Evolutionary conservation across 1,140 invertebrate species (phyloP).

Genomic region (Drosophila mauritiana): DNA sequence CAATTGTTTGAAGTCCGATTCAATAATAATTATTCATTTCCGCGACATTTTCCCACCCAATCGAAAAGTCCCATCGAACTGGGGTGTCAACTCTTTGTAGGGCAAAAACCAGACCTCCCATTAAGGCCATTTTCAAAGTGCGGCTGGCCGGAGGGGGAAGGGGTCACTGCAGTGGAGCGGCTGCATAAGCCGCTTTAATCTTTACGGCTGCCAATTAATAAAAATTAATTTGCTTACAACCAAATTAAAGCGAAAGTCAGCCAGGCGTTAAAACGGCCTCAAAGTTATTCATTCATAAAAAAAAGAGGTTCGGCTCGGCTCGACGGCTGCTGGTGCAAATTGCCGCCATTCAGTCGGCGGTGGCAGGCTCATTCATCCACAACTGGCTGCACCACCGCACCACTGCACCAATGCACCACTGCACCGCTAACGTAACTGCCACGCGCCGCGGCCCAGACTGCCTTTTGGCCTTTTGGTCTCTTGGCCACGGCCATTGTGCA

Average conservation of each 20-base stretch:
- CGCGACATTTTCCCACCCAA: conserved; percentile 37
- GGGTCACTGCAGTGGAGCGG: conserved; percentile 23
- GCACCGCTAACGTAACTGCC: conserved; percentile 57
- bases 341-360: conserved; percentile 75
- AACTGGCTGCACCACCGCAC: conserved; percentile 40
- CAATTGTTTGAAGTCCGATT: conserved; percentile 62
- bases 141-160: background rate
- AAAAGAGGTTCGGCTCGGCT: conserved; percentile 20
- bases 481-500: conserved; percentile 45
- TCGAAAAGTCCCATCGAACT: conserved; percentile 7
- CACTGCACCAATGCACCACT: conserved; percentile 31
- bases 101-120: conserved; percentile 43
- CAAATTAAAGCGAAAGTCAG: conserved; percentile 45
- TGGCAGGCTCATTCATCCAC: conserved; percentile 68
- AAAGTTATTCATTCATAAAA: conserved; percentile 78
- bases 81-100: conserved; percentile 29
- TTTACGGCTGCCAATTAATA: conserved; percentile 52
- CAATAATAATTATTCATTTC: conserved; percentile 51
- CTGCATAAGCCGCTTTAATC: conserved; percentile 46
- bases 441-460: conserved; percentile 32
- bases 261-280: conserved; percentile 61
- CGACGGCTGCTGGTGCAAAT: conserved; percentile 66
- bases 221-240: conserved; percentile 66
- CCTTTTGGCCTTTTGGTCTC: conserved; percentile 18
- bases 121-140: conserved; percentile 15